Base-by-base conservation (phyloP, 2,888 invertebrate species). In the Papilio gigon region DNA sequence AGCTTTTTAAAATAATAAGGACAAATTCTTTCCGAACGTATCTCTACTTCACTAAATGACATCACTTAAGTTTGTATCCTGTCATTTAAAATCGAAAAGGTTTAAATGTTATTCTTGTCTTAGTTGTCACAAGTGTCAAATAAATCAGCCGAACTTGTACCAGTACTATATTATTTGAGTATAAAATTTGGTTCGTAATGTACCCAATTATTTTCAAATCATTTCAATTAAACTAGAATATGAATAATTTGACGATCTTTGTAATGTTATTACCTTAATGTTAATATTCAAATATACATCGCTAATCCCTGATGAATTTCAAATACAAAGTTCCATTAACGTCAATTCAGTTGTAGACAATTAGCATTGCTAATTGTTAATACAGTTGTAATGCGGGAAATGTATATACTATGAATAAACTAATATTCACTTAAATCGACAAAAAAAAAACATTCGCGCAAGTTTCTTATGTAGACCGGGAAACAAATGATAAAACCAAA, bases 301-400 rank as follows among this genome's bases (percentile, higher is more conserved):
- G n/a, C 17, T 30, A 9, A 30, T 30, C 53, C 30, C 53, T 17
- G 17, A 56, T 30, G 17, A 17, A 56, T 56, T 56, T 30, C 30
- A 56, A 56, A 17, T 56, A 56, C 27, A n/a, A 56, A 53, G 12
- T 25, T 53, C 30, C 53, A 25, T 53, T 53, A 53, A 50, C 50
- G 27, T 53, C 53, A 53, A 53, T 53, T 30, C n/a, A 30, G 9
- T 8, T 53, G 47, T 25, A n/a, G 11, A 27, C 6, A 53, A 53
- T 53, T 27, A 53, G 27, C n/a, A 53, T 53, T n/a, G 53, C n/a
- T 30, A 53, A 53, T 53, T 30, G 53, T 17, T 53, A 30, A 53
- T 27, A 2, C 53, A 14, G 27, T 27, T 50, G 25, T 27, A 14
- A 53, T 53, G 14, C 27, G 53, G n/a, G 8, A n/a, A n/a, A 53